phyloP scores from a whole-genome alignment of 2,797 vertebrate genomes.

The Heliangelus exortis region DNA sequence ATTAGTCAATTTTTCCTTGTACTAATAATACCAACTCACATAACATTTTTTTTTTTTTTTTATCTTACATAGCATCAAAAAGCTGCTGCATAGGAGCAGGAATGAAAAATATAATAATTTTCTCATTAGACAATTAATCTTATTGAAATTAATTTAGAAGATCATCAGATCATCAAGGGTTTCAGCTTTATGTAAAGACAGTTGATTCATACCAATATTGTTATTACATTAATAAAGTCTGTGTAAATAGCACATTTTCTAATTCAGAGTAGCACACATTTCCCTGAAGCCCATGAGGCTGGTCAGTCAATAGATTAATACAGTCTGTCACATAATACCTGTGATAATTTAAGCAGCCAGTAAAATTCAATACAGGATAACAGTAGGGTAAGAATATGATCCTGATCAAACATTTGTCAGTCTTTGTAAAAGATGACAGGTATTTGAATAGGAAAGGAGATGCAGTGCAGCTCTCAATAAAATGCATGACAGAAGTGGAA shows the following conservation, averaged over 20 bases:
- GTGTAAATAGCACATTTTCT: constrained; percentile 40
- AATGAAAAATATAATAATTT: neutral
- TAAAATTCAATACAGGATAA: constrained; percentile 68
- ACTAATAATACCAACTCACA: neutral
- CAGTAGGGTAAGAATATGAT: constrained; percentile 69
- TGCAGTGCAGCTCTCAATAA: constrained; percentile 70
- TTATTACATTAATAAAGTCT: constrained; percentile 18
- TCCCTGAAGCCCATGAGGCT: constrained; percentile 10
- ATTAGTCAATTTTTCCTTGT: neutral
- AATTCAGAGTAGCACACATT: constrained; percentile 31
- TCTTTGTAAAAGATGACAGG: constrained; percentile 77
- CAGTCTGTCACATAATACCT: constrained; percentile 84
- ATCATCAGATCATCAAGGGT: neutral
- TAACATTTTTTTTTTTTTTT: neutral
- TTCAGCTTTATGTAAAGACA: neutral
- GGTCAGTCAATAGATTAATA: constrained; percentile 79
- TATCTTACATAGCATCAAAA: neutral
- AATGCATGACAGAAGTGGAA: constrained; percentile 67
- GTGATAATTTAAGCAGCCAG: constrained; percentile 79
- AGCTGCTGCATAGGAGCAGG: neutral
- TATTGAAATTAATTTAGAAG: neutral
- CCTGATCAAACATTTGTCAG: constrained; percentile 79
- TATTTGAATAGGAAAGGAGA: constrained; percentile 78
- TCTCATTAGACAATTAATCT: neutral
- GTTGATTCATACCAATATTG: neutral